Evolutionary conservation across 2,888 invertebrate species (phyloP), one percentile per base, ranked within the genome.

Genomic region (Caenorhabditis sp.): DNA sequence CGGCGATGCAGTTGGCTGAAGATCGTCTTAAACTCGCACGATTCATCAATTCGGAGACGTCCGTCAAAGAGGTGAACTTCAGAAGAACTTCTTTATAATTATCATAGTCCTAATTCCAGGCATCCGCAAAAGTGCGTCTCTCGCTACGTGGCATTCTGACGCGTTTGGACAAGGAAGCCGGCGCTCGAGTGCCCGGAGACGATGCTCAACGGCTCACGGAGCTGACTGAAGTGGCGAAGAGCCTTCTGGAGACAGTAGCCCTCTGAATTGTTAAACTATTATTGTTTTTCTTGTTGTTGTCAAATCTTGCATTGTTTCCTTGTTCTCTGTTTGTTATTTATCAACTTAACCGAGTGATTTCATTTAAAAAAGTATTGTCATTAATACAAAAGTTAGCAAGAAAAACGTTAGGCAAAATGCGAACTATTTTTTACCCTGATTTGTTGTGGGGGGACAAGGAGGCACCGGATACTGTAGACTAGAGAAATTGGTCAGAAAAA

Each of bases 1-100:
- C 78, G 4, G 78, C 78, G 0, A 37, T 78, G 0, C 26, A 17
- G 13, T 24, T 83, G 53, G 73, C 78, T 5, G 48, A 74, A 15
- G 79, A 80, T 58, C 70, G 79, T 20, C 35, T 82, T 1, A 61
- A 72, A 32, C 46, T 78, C 13, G 80, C 77, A 8, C 52, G 72
- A 41, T 62, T 75, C 30, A 72, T 71, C 26, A 50, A 48, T 20
- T 61, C 77, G 26, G 58, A 66, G 9, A 76, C 39, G 15, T 76
- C 76, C 35, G 65, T 76, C n/a, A 71, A 56, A 41, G 76, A 76
- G 45, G 75, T 50, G 43, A 59, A 41, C 22, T 13, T 26, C 15
- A 20, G 9, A 24, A 41, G 26, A 8, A 46, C 2, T 17, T 11
- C n/a, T n/a, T n/a, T n/a, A n/a, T n/a, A n/a, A n/a, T n/a, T n/a